Percentiles rank a stretch among this genome's conserved stretches.
Evolutionary conservation across 2,888 invertebrate species (phyloP).

Genomic region (Oscheius myriophilus): DNA sequence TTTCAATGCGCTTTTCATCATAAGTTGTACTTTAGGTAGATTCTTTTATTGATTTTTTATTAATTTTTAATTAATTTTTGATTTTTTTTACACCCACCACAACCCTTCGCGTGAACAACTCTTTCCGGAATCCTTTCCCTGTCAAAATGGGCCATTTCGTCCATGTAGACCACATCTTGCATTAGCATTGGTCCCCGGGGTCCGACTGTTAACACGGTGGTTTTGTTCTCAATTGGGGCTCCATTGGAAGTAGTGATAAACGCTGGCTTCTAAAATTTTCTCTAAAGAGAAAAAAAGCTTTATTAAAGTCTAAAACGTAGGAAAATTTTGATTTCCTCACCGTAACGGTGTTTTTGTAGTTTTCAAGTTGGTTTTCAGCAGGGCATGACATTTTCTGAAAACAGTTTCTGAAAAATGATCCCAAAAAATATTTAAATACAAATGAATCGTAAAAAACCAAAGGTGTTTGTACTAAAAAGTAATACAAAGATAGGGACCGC

Average conservation of each 20-base stretch:
- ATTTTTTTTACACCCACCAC: too few species aligned
- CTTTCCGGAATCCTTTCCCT: conserved; percentile 87
- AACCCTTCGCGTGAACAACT: conserved; percentile 55
- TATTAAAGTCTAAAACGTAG: neutral
- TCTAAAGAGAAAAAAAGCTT: conserved; percentile 16
- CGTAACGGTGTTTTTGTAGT: conserved; percentile 17
- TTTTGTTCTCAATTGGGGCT: conserved; percentile 82
- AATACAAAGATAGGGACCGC: too few species aligned
- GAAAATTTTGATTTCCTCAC: neutral
- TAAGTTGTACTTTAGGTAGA: too few species aligned
- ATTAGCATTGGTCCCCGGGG: conserved; percentile 81
- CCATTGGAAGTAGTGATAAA: conserved; percentile 84
- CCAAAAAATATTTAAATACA: too few species aligned
- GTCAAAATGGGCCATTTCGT: conserved; percentile 80
- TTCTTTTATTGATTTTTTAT: too few species aligned
- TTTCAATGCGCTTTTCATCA: too few species aligned
- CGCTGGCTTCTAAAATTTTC: conserved; percentile 71
- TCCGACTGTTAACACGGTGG: conserved; percentile 85
- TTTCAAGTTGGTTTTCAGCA: conserved; percentile 20
- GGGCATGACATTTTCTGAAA: conserved; percentile 1
- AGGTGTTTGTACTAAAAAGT: too few species aligned
- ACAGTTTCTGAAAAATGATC: too few species aligned
- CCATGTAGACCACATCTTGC: conserved; percentile 78
- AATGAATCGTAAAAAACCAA: too few species aligned
- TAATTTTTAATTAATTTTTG: too few species aligned